Evolutionary conservation across 2,797 vertebrate genomes (phyloP), one percentile per base, ranked within the genome.

Genomic region (Schizothorax lantsangensis): DNA sequence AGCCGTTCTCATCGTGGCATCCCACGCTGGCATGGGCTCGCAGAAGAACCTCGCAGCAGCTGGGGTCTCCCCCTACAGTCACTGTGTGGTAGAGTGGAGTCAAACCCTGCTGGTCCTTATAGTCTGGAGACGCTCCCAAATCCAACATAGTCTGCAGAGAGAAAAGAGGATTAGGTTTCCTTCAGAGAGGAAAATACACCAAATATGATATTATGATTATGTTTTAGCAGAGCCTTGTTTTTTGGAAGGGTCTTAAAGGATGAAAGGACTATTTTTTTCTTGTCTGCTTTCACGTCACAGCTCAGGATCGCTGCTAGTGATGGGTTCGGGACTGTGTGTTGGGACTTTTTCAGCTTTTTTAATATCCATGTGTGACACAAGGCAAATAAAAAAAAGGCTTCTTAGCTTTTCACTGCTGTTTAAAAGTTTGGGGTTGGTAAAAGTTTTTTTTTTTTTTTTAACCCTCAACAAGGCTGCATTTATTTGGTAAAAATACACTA

Each of bases 1-100:
- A 97, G 86, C 97, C 97, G 0, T 97, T 97, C 89, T 97, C 97
- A 2, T 97, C 97, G 36, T 89, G 93, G 91, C 97, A 97, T 73
- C 96, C 92, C 62, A 97, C 94, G 0, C 93, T 89, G 3, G 96
- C 96, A 0, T 94, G 94, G 77, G 96, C 95, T 0, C 94, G 95
- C 6, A 97, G 95, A 0, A 97, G 84, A 3, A 97, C 92, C 64
- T 97, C 96, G 0, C 97, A 97, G 93, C 97, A 97, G 90, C 94
- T 95, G 0, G 97, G 96, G 86, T 97, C 97, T 0, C 96, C 97
- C 38, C 97, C 97, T 0, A 97, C 96, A 6, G 97, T 69, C 0
- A 96, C 96, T 0, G 96, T 97, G 92, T 97, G 97, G 88, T 97
- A 97, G 40, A 97, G 91, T 0, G 97, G 94, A 0, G 97, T 97